These are phyloP conservation scores for Bradypodion pumilum DNA, from an alignment of 2,797 vertebrate genomes.

Conservation along the genomic window DNA sequence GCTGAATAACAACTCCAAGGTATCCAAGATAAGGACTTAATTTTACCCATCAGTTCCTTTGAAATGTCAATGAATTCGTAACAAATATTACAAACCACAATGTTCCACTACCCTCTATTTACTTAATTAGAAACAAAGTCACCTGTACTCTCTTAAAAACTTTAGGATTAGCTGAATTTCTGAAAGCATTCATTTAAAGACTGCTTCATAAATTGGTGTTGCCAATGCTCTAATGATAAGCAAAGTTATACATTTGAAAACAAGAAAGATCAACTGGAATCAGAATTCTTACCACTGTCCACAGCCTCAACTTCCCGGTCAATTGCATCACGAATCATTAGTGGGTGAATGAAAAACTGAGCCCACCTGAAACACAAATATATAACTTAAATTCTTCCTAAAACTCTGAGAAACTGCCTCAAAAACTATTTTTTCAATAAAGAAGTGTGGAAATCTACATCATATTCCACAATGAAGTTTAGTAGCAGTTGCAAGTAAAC, in stretches of 20 bases:
- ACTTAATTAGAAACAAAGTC: background rate
- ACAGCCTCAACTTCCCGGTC: conserved; percentile 96
- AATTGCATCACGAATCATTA: conserved; percentile 94
- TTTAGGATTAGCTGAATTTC: background rate
- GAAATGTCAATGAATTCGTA: background rate
- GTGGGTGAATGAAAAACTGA: conserved; percentile 94
- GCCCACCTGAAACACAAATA: conserved; percentile 84
- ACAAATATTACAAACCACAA: background rate
- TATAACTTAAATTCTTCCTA: background rate
- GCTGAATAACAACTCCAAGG: no score
- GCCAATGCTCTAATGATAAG: background rate
- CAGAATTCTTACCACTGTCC: conserved; percentile 87
- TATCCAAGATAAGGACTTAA: no score
- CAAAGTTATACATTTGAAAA: background rate
- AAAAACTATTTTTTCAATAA: background rate
- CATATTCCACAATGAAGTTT: background rate
- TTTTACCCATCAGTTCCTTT: background rate
- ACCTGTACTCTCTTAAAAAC: background rate
- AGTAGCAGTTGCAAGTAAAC: background rate
- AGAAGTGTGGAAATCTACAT: background rate
- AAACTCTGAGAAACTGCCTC: background rate
- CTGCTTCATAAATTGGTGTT: background rate
- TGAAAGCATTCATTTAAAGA: background rate
- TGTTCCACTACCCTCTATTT: background rate
- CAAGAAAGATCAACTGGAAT: conserved; percentile 11